Conservation (phyloP, 30 jellyfish, hydroid and myxozoan species). For the Aurelia aurita region DNA sequence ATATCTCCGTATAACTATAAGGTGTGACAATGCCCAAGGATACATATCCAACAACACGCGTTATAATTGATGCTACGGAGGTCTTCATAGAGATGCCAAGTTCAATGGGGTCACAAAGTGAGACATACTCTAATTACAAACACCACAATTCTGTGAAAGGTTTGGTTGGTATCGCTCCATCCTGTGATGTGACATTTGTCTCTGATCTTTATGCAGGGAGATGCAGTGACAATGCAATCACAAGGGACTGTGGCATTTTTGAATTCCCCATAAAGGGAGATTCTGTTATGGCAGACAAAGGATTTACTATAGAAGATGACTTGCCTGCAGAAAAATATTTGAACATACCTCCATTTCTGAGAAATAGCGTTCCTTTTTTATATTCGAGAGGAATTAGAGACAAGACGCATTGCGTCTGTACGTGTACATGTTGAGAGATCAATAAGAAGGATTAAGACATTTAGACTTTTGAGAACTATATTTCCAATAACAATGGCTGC, state of each 20-base stretch:
- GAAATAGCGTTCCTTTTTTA: constrained; percentile 18
- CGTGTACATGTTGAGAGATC: constrained; percentile 78
- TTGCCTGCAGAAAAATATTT: constrained; percentile 45
- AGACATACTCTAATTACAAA: constrained; percentile 26
- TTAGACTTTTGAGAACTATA: constrained; percentile 19
- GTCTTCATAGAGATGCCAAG: constrained; percentile 44
- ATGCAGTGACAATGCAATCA: constrained; percentile 23
- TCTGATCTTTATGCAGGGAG: neutral
- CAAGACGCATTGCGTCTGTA: constrained; percentile 74
- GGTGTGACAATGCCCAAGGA: neutral
- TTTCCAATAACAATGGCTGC: constrained; percentile 43
- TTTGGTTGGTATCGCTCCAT: constrained; percentile 34
- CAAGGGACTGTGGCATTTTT: constrained; percentile 26
- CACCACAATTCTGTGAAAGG: constrained; percentile 54
- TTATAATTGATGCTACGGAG: constrained; percentile 14
- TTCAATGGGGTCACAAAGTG: constrained; percentile 49
- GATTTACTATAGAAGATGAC: constrained; percentile 35
- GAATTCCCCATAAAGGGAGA: constrained; percentile 21
- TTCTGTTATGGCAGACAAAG: constrained; percentile 58
- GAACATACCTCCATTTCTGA: constrained; percentile 69
- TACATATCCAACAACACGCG: constrained; percentile 23
- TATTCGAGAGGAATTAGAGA: constrained; percentile 55
- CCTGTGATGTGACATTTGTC: constrained; percentile 22
- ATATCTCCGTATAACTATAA: no score
- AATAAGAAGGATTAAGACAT: constrained; percentile 52